phyloP scores from a whole-genome alignment of 2,113 vertebrate species.

The Gopherus evgoodei region DNA sequence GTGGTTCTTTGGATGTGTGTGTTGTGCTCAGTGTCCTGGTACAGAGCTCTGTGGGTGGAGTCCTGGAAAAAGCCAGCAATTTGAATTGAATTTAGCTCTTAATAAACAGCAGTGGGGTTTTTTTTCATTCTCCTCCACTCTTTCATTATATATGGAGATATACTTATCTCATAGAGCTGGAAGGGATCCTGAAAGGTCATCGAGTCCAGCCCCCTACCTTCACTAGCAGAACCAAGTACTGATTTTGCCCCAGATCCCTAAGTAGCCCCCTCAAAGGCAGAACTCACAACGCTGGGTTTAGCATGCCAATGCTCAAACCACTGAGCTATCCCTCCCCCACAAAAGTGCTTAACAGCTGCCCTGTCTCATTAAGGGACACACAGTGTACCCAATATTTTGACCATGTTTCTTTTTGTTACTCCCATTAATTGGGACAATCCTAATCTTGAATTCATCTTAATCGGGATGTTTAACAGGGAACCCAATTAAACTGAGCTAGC shows the following conservation, averaged over 20 bases:
- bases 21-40: no score
- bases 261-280: no score
- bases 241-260: no score
- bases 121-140: neutral
- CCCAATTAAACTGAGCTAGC: neutral
- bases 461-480: neutral
- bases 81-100: constrained; percentile 9
- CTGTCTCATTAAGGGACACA: neutral
- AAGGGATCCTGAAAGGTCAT: no score
- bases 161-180: no score
- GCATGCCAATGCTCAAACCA: no score
- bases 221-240: no score
- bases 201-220: no score
- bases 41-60: no score
- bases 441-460: neutral
- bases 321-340: no score
- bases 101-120: neutral
- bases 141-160: neutral
- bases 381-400: constrained; percentile 8
- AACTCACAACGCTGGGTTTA: no score
- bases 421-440: neutral
- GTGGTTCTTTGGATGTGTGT: neutral
- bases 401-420: neutral
- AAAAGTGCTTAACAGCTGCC: neutral
- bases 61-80: neutral